These are phyloP conservation scores for Ametastegia equiseti DNA, from an alignment of 2,888 invertebrate species.

Conservation along the genomic window DNA sequence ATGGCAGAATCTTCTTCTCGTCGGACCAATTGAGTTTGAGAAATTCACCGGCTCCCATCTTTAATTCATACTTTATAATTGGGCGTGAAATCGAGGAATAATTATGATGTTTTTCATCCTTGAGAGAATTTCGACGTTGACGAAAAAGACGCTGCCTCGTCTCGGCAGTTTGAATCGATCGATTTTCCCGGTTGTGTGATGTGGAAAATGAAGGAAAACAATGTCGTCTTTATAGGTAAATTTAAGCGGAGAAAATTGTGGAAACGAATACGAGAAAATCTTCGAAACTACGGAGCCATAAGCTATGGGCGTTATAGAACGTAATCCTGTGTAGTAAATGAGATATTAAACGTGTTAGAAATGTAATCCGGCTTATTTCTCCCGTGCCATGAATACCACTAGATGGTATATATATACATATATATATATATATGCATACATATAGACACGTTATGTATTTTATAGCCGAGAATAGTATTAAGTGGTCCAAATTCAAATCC, in stretches of 20 bases:
- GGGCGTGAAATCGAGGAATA: background rate
- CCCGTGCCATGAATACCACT: background rate
- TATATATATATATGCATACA: background rate
- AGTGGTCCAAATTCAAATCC: conserved; percentile 9
- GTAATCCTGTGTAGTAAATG: background rate
- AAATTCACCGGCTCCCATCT: background rate
- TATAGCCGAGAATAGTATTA: background rate
- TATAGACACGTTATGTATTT: background rate
- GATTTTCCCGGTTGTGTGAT: too few relatives aligned
- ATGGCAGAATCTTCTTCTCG: background rate
- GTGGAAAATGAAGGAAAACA: background rate
- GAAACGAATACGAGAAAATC: background rate
- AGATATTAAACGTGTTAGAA: background rate
- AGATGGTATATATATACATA: background rate
- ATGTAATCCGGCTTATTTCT: conserved; percentile 2
- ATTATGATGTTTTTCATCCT: background rate
- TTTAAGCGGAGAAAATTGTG: background rate
- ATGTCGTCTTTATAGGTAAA: background rate
- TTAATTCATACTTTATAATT: background rate
- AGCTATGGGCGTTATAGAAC: background rate
- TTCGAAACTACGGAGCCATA: background rate
- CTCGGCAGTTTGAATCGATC: too few relatives aligned
- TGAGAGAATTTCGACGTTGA: too few relatives aligned
- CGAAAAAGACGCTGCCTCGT: too few relatives aligned
- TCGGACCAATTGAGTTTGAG: background rate